Base-by-base conservation (phyloP, 2,113 vertebrate species). In the Crotophaga sulcirostris region DNA sequence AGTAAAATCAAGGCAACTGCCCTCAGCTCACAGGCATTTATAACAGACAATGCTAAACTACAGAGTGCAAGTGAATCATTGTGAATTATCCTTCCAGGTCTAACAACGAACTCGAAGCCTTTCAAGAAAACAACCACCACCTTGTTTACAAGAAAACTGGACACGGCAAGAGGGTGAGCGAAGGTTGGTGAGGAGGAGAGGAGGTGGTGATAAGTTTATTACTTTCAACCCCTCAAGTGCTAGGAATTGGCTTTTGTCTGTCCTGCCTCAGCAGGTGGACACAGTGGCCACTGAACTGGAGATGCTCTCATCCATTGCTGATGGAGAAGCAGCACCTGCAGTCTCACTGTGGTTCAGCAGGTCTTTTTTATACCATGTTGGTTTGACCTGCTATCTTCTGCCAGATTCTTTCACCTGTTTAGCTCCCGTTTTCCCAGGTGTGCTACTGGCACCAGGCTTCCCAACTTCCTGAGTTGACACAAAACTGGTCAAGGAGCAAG, bases 1-100 rank as follows among this genome's bases (percentile, higher is more conserved):
- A 77, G 38, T 63, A 67, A 88, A 97, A 79, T 91, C 84, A 94
- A 93, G 91, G 67, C 64, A 84, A 88, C 59, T 16, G 79, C 73
- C 75, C 56, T 85, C 3, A 0, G 56, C 59, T 84, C 34, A 47
- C 47, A 86, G 64, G 34, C 7, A 1, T 58, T 47, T 69, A 42
- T 51, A 88, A 87, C 1, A 80, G 24, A 69, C 0, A 0, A 70
- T 1, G 5, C n/a, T 76, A 54, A 96, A 90, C 51, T 58, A 73
- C 59, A 62, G 16, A 49, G n/a, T 1, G 2, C 1, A 0, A 59
- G 49, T 21, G 60, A 76, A 73, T 76, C 26, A 25, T 3, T 31
- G 16, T 13, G 36, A 82, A 76, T 84, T 63, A 83, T 28, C 63
- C 75, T 88, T 76, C 49, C 59, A 69, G 63, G 29, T 28, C 81